Evolutionary conservation across 2,888 invertebrate genomes (phyloP), one percentile per base, ranked within the genome.

Genomic region (Phortica okadai): DNA sequence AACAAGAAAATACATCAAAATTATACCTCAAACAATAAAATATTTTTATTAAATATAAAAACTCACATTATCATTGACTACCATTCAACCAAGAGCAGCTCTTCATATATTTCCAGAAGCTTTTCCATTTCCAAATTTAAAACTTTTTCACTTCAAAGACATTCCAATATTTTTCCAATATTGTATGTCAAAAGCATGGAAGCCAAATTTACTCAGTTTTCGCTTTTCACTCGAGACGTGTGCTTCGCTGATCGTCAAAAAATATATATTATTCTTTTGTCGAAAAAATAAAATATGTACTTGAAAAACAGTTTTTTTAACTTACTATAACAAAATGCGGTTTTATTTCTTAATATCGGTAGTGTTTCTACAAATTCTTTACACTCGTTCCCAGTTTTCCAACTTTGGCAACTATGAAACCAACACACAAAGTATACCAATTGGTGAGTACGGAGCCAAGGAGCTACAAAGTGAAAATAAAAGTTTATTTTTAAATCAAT

Each of bases 401-500:
- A 67, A 74, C 14, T 80, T 79, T 78, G 83, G 76, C 2, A 74
- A 77, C 8, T 86, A 81, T 76, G 79, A 82, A 16, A 76, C 50
- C 81, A 83, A 74, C 81, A 81, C 74, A 56, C 84, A 10, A 70
- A 83, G 73, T 77, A 83, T 88, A 67, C 81, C 87, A 67, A 87
- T 87, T 67, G 87, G 87, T 87, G 79, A 83, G 87, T 75, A 66
- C 66, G 21, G 33, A 69, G 33, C 33, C 33, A 33, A 33, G 33
- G 72, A 67, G 77, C 73, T 80, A 75, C 72, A 75, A 25, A 72
- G 72, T 54, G 56, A 50, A 44, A 21, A 16, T 16, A n/a, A n/a
- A 75, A 76, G 84, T 84, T 87, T 87, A 87, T 87, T 86, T 87
- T 87, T 86, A 87, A 85, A 81, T 79, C 80, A 80, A 82, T 83